A percentile compares a stretch with the other conserved stretches of the same genome.
phyloP scores from a whole-genome alignment of 2,113 vertebrate genomes.

The Ictidomys tridecemlineatus region DNA sequence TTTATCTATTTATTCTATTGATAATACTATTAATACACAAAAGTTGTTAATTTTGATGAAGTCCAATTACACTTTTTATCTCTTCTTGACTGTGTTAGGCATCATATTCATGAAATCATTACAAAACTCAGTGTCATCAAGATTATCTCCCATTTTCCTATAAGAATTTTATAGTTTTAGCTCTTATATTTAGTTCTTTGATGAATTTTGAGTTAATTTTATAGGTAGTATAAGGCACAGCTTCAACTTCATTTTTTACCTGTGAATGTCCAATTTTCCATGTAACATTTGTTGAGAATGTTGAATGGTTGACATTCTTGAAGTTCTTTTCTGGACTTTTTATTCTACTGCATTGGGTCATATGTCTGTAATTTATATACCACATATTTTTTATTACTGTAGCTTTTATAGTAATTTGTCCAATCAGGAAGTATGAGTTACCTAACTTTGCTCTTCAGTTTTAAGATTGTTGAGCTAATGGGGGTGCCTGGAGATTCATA shows the following conservation, averaged over 20 bases:
- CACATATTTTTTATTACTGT: not conserved
- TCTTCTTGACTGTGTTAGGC: not conserved
- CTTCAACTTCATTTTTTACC: not conserved
- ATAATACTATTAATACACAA: conserved; percentile 17
- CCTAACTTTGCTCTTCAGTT: not conserved
- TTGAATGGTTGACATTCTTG: not conserved
- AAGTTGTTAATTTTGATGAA: conserved; percentile 25
- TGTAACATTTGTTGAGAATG: not conserved
- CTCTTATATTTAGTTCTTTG: not conserved
- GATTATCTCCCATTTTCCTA: not conserved
- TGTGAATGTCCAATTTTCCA: not conserved
- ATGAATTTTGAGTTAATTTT: no score
- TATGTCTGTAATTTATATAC: not conserved
- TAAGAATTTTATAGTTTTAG: no score
- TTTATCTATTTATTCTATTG: not conserved
- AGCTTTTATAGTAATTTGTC: not conserved
- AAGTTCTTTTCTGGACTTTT: not conserved
- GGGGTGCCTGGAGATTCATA: not conserved
- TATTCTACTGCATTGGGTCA: not conserved
- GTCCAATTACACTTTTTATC: not conserved
- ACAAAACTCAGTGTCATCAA: not conserved
- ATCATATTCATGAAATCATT: not conserved
- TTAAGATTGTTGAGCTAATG: conserved; percentile 12
- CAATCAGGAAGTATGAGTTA: not conserved
- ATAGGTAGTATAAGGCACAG: not conserved